A percentile compares a stretch with the other conserved stretches of the same genome.
phyloP scores from a whole-genome alignment of 2,113 vertebrate genomes.

The Callopanchax toddi region DNA sequence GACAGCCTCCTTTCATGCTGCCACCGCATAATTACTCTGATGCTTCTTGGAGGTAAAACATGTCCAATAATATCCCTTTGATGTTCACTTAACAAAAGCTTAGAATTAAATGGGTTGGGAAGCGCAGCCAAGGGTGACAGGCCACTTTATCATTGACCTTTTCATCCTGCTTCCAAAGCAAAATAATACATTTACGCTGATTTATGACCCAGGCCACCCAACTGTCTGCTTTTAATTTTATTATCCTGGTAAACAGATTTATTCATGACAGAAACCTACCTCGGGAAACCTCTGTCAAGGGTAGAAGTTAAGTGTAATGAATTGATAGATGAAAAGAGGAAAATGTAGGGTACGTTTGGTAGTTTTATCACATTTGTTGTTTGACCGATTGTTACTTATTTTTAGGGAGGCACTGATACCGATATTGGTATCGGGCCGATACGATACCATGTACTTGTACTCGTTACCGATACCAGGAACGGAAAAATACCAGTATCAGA shows the following conservation, averaged over 20 bases:
- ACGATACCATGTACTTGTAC: too few species aligned
- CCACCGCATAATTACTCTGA: constrained; percentile 51
- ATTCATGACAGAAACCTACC: constrained; percentile 30
- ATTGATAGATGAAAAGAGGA: constrained; percentile 32
- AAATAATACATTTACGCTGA: constrained; percentile 44
- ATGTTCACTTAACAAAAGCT: constrained; percentile 46
- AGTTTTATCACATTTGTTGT: not conserved
- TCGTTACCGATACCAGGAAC: too few species aligned
- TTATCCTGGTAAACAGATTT: constrained; percentile 54
- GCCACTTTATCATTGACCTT: constrained; percentile 40
- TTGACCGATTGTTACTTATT: too few species aligned
- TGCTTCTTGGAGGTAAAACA: constrained; percentile 47
- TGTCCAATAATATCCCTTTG: constrained; percentile 56
- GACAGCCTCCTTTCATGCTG: constrained; percentile 27
- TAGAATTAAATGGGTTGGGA: constrained; percentile 42
- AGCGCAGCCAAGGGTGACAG: constrained; percentile 43
- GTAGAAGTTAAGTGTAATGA: constrained; percentile 19
- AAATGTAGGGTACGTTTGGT: not conserved
- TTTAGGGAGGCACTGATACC: too few species aligned
- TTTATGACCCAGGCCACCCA: constrained; percentile 43
- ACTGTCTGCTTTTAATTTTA: constrained; percentile 40
- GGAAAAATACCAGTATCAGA: too few species aligned
- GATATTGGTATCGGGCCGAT: too few species aligned
- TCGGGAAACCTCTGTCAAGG: constrained; percentile 19
- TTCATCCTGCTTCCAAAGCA: constrained; percentile 30